phyloP scores from a whole-genome alignment of 2,113 vertebrate genomes.

The Oenanthe melanoleuca region DNA sequence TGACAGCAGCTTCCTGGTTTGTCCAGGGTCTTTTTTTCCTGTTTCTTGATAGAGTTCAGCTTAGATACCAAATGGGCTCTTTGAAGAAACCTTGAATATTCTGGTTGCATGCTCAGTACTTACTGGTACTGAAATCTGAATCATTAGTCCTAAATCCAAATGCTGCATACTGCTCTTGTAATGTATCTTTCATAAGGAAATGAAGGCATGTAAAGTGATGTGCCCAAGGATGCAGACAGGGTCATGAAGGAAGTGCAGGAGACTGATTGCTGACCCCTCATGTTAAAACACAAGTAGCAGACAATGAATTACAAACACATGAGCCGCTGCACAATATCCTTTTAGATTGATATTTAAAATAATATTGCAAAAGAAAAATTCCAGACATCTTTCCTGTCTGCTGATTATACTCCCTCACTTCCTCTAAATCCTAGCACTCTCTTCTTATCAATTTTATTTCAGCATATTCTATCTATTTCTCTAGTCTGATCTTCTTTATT shows the following conservation, averaged over 20 bases:
- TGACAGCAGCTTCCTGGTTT: neutral
- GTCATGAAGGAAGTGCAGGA: slow-evolving; percentile 33
- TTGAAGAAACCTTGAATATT: neutral
- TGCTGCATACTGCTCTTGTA: neutral
- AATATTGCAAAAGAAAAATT: slow-evolving; percentile 48
- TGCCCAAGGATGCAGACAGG: slow-evolving; percentile 14
- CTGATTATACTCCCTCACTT: neutral
- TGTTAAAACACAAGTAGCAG: slow-evolving; percentile 17
- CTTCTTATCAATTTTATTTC: neutral
- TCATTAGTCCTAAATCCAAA: neutral
- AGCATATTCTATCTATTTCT: neutral
- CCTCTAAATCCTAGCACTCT: neutral
- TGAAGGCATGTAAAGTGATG: neutral
- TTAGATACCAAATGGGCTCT: neutral
- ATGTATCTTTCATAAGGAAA: neutral
- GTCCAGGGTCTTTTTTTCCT: neutral
- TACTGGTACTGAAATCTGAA: neutral
- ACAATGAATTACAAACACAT: slow-evolving; percentile 44
- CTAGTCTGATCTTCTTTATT: neutral
- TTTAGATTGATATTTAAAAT: slow-evolving; percentile 40
- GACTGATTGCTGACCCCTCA: slow-evolving; percentile 30
- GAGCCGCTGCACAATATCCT: slow-evolving; percentile 42
- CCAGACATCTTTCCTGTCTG: slow-evolving; percentile 30
- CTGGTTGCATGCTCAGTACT: neutral
- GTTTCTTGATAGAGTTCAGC: neutral